These are phyloP conservation scores for Cantharis rufa DNA, from an alignment of 2,888 invertebrate species.

Conservation along the genomic window DNA sequence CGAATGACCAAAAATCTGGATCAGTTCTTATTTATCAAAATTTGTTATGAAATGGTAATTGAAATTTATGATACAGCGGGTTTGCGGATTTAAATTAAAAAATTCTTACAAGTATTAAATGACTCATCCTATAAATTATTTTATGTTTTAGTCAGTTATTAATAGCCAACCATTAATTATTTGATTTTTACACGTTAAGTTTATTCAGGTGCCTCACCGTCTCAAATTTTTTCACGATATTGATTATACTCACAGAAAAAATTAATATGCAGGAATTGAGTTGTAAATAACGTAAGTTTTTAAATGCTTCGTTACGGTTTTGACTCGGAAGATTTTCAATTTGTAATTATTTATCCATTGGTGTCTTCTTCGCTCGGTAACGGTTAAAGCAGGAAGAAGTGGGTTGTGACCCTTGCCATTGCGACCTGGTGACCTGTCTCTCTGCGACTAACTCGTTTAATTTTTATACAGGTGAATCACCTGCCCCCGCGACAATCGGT, in stretches of 20 bases:
- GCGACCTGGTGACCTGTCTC: slow-evolving; percentile 31
- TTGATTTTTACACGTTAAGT: background rate
- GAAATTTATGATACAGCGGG: background rate
- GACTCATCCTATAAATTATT: slow-evolving; percentile 8
- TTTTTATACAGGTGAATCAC: slow-evolving; percentile 26
- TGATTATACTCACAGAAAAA: background rate
- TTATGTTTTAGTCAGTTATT: slow-evolving; percentile 12
- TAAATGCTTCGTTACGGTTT: background rate
- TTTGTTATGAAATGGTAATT: background rate
- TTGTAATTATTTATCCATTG: slow-evolving; percentile 20
- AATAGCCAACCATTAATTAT: slow-evolving; percentile 1
- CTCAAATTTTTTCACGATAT: background rate
- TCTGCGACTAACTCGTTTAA: slow-evolving; percentile 18
- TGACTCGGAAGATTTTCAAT: background rate
- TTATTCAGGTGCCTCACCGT: slow-evolving; percentile 1
- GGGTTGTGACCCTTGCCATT: slow-evolving; percentile 27
- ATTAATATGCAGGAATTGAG: background rate
- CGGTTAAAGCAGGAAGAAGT: slow-evolving; percentile 20
- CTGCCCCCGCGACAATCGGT: slow-evolving; percentile 22
- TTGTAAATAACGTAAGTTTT: background rate
- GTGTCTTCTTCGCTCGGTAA: slow-evolving; percentile 25
- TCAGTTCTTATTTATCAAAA: background rate
- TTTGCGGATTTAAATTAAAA: slow-evolving; percentile 2
- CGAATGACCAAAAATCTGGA: background rate
- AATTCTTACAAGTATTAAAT: slow-evolving; percentile 3